These are phyloP conservation scores for Coryphaenoides rupestris DNA, from an alignment of 2,113 vertebrate species.

Conservation along the genomic window DNA sequence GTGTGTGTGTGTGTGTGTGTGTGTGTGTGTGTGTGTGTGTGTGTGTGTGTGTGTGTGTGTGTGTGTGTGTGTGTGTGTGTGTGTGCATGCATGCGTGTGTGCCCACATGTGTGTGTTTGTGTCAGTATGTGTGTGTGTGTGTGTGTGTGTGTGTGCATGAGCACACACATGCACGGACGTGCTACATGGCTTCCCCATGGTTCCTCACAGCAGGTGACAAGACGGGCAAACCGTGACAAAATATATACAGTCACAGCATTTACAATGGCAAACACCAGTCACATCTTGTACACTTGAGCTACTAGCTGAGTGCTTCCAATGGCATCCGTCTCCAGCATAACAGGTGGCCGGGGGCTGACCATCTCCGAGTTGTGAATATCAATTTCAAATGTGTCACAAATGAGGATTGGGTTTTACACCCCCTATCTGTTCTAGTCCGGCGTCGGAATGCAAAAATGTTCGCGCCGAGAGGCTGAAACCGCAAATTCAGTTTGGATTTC, in stretches of 20 bases:
- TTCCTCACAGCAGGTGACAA: slow-evolving; percentile 39
- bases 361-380: slow-evolving; percentile 63
- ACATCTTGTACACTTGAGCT: slow-evolving; percentile 51
- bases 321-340: slow-evolving; percentile 59
- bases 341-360: slow-evolving; percentile 71
- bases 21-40: background rate
- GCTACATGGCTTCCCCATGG: too few relatives aligned
- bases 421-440: slow-evolving; percentile 38
- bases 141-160: background rate
- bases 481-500: slow-evolving; percentile 48
- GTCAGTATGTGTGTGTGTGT: slow-evolving; percentile 32
- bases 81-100: slow-evolving; percentile 21
- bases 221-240: slow-evolving; percentile 59
- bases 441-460: slow-evolving; percentile 13
- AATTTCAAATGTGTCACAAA: slow-evolving; percentile 65
- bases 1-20: slow-evolving; percentile 8
- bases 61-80: background rate
- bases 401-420: slow-evolving; percentile 53
- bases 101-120: slow-evolving; percentile 14
- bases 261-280: slow-evolving; percentile 50
- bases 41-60: background rate
- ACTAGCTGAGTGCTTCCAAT: slow-evolving; percentile 38
- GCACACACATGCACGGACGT: slow-evolving; percentile 44
- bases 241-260: slow-evolving; percentile 53
- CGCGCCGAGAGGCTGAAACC: slow-evolving; percentile 31